phyloP scores from a whole-genome alignment of 2,888 invertebrate species.

The Hydropsyche betteni region DNA sequence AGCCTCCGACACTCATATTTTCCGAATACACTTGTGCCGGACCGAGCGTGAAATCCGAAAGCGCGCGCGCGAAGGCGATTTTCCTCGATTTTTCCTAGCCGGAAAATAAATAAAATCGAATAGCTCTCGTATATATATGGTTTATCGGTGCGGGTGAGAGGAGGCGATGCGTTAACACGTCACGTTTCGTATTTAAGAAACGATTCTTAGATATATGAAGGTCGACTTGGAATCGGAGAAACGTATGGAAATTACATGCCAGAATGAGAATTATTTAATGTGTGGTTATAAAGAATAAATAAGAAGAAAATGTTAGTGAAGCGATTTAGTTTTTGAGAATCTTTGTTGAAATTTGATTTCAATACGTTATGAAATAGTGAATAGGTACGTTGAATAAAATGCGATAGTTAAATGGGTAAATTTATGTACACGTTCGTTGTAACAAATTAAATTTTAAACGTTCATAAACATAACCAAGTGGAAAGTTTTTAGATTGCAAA shows the following conservation, averaged over 20 bases:
- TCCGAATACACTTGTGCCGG: slow-evolving; percentile 36
- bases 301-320: neutral
- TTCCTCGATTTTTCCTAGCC: neutral
- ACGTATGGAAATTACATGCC: slow-evolving; percentile 28
- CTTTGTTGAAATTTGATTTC: too few relatives aligned
- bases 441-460: too few relatives aligned
- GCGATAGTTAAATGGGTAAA: too few relatives aligned
- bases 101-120: slow-evolving; percentile 30
- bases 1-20: slow-evolving; percentile 32
- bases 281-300: slow-evolving; percentile 19
- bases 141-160: neutral
- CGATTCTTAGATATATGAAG: slow-evolving; percentile 31
- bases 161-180: slow-evolving; percentile 27
- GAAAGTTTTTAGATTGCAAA: too few relatives aligned
- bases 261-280: slow-evolving; percentile 24
- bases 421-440: too few relatives aligned
- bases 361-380: too few relatives aligned
- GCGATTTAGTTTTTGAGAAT: too few relatives aligned
- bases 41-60: slow-evolving; percentile 35
- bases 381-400: too few relatives aligned
- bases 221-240: slow-evolving; percentile 1
- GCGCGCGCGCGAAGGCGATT: slow-evolving; percentile 19
- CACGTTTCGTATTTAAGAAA: slow-evolving; percentile 31
- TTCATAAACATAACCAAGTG: too few relatives aligned
- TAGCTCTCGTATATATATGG: neutral